Conservation (phyloP, 2,113 vertebrate genomes). For the Origma solitaria region DNA sequence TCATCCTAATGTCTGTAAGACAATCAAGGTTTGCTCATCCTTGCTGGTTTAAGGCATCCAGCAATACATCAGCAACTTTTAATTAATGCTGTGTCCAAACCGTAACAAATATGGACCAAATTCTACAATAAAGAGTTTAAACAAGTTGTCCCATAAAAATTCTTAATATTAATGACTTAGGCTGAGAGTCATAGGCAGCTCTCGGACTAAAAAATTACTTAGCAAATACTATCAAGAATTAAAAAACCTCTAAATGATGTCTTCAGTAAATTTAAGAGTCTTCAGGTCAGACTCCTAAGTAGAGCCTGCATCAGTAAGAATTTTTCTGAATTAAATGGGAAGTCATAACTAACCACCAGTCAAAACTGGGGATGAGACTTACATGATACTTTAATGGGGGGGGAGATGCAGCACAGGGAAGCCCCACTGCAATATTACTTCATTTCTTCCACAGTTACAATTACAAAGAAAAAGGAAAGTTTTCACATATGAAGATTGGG, state of each 20-base stretch:
- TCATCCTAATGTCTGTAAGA: background rate
- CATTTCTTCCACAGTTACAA: background rate
- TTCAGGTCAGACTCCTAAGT: background rate
- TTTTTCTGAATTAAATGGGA: background rate
- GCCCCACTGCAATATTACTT: background rate
- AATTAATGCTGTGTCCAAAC: background rate
- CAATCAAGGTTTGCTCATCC: background rate
- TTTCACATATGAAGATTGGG: background rate
- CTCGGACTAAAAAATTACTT: background rate
- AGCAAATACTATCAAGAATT: background rate
- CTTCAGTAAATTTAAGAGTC: background rate
- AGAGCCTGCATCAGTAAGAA: background rate
- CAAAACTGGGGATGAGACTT: background rate
- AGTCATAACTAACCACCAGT: background rate
- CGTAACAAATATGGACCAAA: background rate
- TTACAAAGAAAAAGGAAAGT: background rate
- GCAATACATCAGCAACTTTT: background rate
- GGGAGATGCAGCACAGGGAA: background rate
- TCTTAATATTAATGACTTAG: background rate
- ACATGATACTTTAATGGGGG: background rate
- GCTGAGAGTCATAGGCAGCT: background rate
- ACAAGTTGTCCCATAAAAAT: background rate
- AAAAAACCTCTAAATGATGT: background rate
- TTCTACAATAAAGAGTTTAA: background rate
- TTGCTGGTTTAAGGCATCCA: background rate